Base-by-base conservation (phyloP, 2,113 vertebrate genomes). In the Atrichornis clamosus region DNA sequence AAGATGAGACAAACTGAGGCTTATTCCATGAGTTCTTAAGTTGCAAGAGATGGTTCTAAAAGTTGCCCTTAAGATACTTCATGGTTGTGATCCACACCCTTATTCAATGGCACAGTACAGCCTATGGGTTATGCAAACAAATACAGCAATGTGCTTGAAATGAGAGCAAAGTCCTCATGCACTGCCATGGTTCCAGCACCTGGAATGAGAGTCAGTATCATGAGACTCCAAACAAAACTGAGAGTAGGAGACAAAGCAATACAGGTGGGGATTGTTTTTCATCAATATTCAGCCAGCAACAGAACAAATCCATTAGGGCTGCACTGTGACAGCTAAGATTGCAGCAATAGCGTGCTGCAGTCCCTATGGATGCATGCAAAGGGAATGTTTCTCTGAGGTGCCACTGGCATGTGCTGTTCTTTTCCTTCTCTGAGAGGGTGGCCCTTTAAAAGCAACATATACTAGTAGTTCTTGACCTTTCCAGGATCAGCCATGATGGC, bases 401-500 rank as follows among this genome's bases (percentile, higher is more conserved):
- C 6, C 28, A 32, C 30, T 41, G 13, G 10, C 24, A 47, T 13
- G 7, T 52, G 52, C 35, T 37, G 3, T 44, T 64, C 49, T 79
- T 79, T 82, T 72, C 44, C 55, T 69, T 13, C 15, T 18, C 26
- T 53, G 6, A 16, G 65, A 65, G 30, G 9, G 3, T 44, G 18
- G 15, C 8, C 60, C 39, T 91, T 78, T 84, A 82, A 84, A 94
- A 87, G 39, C 32, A 80, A 18, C 26, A 28, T 68, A 10, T 63
- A 39, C 15, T 78, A 26, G 44, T 82, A 72, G 65, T 64, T 89
- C 47, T 81, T 76, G 73, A 89, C 77, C 69, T 89, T 91, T 78
- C 58, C 60, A 87, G 69, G 65, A 41, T 49, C 37, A 83, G 53
- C 15, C 22, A 33, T 1, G 10, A 35, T 62, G 49, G 80, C 37